Conservation (phyloP, 2,888 invertebrate genomes). For the Cerastoderma edule region DNA sequence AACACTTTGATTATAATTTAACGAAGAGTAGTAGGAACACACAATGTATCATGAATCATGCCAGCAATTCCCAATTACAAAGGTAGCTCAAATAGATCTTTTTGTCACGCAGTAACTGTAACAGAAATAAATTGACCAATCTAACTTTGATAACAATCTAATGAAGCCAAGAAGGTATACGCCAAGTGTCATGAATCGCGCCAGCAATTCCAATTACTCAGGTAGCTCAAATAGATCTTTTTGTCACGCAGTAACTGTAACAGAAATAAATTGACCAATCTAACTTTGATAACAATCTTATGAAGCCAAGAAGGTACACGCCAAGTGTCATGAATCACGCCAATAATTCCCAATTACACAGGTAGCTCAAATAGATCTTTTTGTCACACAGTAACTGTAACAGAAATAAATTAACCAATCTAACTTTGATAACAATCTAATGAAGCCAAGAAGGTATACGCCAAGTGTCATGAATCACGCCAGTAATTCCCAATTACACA, state of each 20-base stretch:
- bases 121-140: conserved; percentile 74
- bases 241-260: no score
- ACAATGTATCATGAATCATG: conserved; percentile 95
- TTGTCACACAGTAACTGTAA: no score
- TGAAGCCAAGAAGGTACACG: conserved; percentile 93
- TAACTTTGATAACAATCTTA: no score
- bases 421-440: no score
- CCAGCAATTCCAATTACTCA: no score
- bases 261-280: no score
- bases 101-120: conserved; percentile 83
- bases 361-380: no score
- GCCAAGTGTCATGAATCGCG: conserved; percentile 95
- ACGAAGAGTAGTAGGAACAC: conserved; percentile 95
- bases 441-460: conserved; percentile 93
- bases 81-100: conserved; percentile 83
- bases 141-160: conserved; percentile 95
- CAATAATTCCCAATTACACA: no score
- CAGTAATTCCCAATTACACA: conserved; percentile 90
- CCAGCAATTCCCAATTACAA: conserved; percentile 92
- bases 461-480: conserved; percentile 95
- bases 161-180: conserved; percentile 95
- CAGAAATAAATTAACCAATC: no score
- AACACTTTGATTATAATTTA: conserved; percentile 95
- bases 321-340: conserved; percentile 95
- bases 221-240: no score